These are phyloP conservation scores for Limnephilus auricula DNA, from an alignment of 2,888 invertebrate genomes.

Conservation along the genomic window DNA sequence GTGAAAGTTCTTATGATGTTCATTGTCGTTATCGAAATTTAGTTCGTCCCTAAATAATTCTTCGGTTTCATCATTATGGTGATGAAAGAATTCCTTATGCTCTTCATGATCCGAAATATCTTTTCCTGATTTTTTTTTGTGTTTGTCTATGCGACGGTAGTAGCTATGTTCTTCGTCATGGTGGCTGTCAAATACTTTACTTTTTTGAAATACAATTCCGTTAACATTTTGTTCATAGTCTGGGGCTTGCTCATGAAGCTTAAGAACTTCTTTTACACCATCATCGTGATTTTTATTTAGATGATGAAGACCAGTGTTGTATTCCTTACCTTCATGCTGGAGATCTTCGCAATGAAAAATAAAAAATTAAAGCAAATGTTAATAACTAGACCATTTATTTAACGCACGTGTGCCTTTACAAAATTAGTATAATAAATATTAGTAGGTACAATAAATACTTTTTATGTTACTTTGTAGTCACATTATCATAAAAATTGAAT, in stretches of 20 bases:
- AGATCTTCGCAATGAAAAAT: neutral
- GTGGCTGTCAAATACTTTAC: neutral
- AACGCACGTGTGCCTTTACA: no score
- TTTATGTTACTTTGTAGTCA: no score
- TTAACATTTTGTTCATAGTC: neutral
- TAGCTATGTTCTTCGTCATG: neutral
- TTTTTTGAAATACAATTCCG: neutral
- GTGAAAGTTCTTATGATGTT: neutral
- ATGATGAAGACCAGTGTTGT: neutral
- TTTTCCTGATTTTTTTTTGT: neutral
- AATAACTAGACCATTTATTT: neutral
- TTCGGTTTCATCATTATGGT: neutral
- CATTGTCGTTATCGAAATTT: neutral
- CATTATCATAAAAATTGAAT: no score
- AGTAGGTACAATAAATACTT: no score
- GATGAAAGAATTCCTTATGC: neutral
- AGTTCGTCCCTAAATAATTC: neutral
- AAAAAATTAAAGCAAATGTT: neutral
- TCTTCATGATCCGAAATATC: neutral
- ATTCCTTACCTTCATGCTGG: no score
- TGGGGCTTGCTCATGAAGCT: neutral
- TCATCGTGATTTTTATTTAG: neutral
- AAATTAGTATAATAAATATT: no score
- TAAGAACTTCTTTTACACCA: neutral
- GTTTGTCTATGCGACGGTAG: neutral